A percentile compares a stretch with the other conserved stretches of the same genome.
phyloP scores from a whole-genome alignment of 2,113 vertebrate genomes.

The Siniperca chuatsi region DNA sequence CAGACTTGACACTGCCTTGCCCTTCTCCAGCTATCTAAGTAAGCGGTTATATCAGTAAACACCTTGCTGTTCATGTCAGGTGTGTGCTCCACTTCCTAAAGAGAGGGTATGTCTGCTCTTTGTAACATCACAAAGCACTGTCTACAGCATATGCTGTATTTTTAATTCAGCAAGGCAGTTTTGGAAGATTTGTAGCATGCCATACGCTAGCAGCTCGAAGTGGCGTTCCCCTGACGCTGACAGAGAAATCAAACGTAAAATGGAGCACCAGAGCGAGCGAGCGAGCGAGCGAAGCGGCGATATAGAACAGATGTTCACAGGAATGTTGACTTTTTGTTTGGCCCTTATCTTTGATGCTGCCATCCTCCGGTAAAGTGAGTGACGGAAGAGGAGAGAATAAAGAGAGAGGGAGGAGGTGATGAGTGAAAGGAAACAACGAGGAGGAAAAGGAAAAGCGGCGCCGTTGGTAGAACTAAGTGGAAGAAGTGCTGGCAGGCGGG shows the following conservation, averaged over 20 bases:
- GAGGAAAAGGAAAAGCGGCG: conserved; percentile 42
- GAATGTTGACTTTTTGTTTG: conserved; percentile 79
- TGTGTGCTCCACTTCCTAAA: conserved; percentile 57
- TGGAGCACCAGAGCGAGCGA: conserved; percentile 75
- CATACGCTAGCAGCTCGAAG: conserved; percentile 68
- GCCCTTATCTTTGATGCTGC: conserved; percentile 77
- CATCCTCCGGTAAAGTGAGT: conserved; percentile 71
- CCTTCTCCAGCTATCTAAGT: conserved; percentile 38
- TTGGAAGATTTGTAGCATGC: conserved; percentile 73
- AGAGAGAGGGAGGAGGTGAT: conserved; percentile 39
- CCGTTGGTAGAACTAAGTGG: conserved; percentile 72
- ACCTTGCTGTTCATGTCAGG: conserved; percentile 52
- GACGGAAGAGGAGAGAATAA: conserved; percentile 54
- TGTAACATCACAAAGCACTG: conserved; percentile 64
- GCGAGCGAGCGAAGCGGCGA: conserved; percentile 62
- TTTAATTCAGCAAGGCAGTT: conserved; percentile 76
- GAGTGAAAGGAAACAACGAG: conserved; percentile 47
- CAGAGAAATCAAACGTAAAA: conserved; percentile 82
- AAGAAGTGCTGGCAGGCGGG: conserved; percentile 72
- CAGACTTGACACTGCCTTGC: conserved; percentile 19
- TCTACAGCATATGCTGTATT: conserved; percentile 76
- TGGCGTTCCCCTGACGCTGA: conserved; percentile 74
- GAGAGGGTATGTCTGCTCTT: conserved; percentile 62
- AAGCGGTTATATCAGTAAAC: conserved; percentile 65
- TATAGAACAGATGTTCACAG: conserved; percentile 81